Evolutionary conservation across 2,797 vertebrate genomes (phyloP).

Genomic region (Avahi laniger): DNA sequence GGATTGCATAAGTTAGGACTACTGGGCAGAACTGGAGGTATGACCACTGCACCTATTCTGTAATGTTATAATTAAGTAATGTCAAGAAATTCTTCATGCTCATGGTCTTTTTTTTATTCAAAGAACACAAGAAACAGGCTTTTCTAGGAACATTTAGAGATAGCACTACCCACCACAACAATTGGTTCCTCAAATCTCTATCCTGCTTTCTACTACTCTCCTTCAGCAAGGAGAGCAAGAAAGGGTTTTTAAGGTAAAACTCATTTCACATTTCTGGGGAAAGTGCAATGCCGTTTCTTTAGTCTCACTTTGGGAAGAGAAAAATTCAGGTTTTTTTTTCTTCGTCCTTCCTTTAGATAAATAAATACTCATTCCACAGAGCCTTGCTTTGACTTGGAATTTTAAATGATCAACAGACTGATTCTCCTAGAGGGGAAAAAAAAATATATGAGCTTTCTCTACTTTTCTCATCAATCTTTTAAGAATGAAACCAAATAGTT

Average conservation of each 20-base stretch:
- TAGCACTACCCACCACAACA: not conserved
- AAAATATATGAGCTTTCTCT: conserved; percentile 14
- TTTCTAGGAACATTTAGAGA: not conserved
- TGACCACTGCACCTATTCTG: not conserved
- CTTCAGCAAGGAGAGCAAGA: not conserved
- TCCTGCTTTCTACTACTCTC: not conserved
- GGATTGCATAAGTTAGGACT: not conserved
- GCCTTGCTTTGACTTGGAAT: conserved; percentile 26
- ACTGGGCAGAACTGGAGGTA: not conserved
- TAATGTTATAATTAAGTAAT: not conserved
- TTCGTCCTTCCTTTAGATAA: conserved; percentile 1
- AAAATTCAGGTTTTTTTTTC: conserved; percentile 2
- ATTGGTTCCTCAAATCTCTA: not conserved
- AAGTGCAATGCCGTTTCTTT: not conserved
- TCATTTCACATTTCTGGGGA: not conserved
- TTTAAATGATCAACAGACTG: conserved; percentile 47
- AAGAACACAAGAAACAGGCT: not conserved
- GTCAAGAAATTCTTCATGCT: not conserved
- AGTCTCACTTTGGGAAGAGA: not conserved
- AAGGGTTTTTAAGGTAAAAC: not conserved
- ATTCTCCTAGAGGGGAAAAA: conserved; percentile 7
- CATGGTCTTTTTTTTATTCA: not conserved
- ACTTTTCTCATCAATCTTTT: conserved; percentile 39
- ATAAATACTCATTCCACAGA: not conserved
- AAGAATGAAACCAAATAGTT: conserved; percentile 68